Base-by-base conservation (phyloP, 2,888 invertebrate species). In the Cataglyphis cursor region DNA sequence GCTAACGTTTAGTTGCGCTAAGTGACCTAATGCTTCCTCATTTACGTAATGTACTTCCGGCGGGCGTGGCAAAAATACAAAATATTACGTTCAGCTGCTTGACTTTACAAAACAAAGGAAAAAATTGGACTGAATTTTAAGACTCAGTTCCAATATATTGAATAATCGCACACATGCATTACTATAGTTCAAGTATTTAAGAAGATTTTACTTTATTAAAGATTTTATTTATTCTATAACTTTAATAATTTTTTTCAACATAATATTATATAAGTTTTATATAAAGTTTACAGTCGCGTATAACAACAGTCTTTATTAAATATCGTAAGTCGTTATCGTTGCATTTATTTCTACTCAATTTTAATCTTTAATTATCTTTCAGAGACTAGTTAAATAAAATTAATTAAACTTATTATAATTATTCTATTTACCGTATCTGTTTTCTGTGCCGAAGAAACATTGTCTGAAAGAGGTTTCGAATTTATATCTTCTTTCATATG, bases 381-480 rank as follows among this genome's bases (percentile, higher is more conserved):
- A 31, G 2, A n/a, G 3, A 1, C 0, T 75, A 28, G 15, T 57
- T 72, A 38, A 74, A 21, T 62, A 31, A 48, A 44, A 74, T 48
- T 48, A 31, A 15, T 62, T 54, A 54, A 31, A 15, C 9, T 38
- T n/a, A 54, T 74, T 62, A 21, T 74, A 44, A 44, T 24, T 51
- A 54, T 31, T 38, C 80, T 78, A 89, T 90, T 90, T 83, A 92
- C 93, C 85, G 85, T 88, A 81, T 87, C 74, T 82, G 89, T 90
- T 64, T 92, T 91, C 54, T 89, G 92, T 82, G 91, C 91, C 74
- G 91, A 92, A 64, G 93, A 88, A 61, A 91, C 86, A 38, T 91
- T 90, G 38, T 90, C 87, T 62, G 92, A 84, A 35, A 91, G 91
- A 10, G 92, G 89, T 75, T 89, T 89, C 21, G 88, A 90, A 18